Conservation (phyloP, 2,113 vertebrate species). For the Nipponia nippon region DNA sequence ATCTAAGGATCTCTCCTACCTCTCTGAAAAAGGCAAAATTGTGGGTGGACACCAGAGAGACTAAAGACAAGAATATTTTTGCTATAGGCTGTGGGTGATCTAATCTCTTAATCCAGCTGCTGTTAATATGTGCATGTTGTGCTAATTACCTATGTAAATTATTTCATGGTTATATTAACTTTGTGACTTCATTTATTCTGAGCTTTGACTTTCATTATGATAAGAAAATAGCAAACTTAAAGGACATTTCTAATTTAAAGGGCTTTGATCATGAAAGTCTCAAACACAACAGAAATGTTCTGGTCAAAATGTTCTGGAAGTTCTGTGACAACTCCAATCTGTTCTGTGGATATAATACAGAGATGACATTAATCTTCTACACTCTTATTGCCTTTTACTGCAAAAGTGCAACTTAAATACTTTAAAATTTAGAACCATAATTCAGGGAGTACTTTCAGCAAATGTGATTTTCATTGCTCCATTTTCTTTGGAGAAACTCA, state of each 20-base stretch:
- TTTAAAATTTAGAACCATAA: conserved; percentile 58
- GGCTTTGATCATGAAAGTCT: conserved; percentile 35
- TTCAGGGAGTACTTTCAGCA: conserved; percentile 62
- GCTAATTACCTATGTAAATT: conserved; percentile 51
- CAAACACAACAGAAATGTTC: conserved; percentile 6
- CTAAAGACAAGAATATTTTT: conserved; percentile 54
- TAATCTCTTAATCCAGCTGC: conserved; percentile 53
- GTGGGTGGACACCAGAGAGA: neutral
- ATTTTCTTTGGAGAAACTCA: conserved; percentile 69
- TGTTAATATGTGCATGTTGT: conserved; percentile 40
- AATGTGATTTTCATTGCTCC: conserved; percentile 66
- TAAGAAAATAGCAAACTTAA: conserved; percentile 27
- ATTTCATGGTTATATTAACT: conserved; percentile 57
- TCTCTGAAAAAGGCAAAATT: conserved; percentile 20
- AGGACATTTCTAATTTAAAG: conserved; percentile 47
- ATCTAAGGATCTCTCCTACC: neutral
- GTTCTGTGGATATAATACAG: neutral
- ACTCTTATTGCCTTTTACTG: conserved; percentile 46
- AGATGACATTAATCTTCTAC: neutral
- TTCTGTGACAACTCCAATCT: neutral
- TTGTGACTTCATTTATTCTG: conserved; percentile 50
- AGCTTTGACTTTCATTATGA: conserved; percentile 54
- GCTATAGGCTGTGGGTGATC: conserved; percentile 31
- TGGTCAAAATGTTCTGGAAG: conserved; percentile 12
- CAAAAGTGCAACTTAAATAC: conserved; percentile 47